These are phyloP conservation scores for Oncorhynchus kisutch DNA, from an alignment of 2,113 vertebrate genomes.

Conservation along the genomic window DNA sequence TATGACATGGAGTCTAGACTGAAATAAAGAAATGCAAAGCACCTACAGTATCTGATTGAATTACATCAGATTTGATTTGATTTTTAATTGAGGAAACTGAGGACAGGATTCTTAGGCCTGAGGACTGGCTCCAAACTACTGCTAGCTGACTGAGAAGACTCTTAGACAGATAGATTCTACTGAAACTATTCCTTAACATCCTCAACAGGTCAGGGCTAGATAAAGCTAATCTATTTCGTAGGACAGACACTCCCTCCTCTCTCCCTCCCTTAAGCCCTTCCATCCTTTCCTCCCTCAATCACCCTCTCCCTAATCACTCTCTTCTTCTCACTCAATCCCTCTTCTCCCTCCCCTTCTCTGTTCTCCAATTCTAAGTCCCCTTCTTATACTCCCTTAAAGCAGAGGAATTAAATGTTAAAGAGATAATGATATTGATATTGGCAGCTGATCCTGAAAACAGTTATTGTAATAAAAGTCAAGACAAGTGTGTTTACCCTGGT, in stretches of 20 bases:
- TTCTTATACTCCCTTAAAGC: neutral
- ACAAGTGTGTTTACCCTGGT: constrained; percentile 39
- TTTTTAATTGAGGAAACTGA: too few species aligned
- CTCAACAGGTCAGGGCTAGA: constrained; percentile 45
- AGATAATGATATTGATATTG: constrained; percentile 48
- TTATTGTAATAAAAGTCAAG: constrained; percentile 14
- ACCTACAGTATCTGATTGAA: too few species aligned
- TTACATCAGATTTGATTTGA: too few species aligned
- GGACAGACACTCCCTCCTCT: neutral
- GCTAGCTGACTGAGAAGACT: constrained; percentile 33
- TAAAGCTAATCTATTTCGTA: constrained; percentile 49
- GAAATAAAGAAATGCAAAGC: too few species aligned
- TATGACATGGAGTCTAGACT: constrained; percentile 34
- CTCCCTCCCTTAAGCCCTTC: neutral
- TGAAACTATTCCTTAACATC: constrained; percentile 49
- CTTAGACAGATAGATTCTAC: constrained; percentile 29
- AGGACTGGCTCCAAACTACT: constrained; percentile 12
- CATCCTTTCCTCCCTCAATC: neutral
- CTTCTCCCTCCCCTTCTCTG: constrained; percentile 7
- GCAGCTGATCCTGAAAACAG: constrained; percentile 31
- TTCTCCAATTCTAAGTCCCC: constrained; percentile 8
- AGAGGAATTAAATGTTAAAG: constrained; percentile 22
- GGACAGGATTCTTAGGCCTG: too few species aligned
- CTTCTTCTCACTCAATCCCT: neutral
- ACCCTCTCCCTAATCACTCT: neutral